Base-by-base conservation (phyloP, 2,113 vertebrate species). In the Athene noctua region DNA sequence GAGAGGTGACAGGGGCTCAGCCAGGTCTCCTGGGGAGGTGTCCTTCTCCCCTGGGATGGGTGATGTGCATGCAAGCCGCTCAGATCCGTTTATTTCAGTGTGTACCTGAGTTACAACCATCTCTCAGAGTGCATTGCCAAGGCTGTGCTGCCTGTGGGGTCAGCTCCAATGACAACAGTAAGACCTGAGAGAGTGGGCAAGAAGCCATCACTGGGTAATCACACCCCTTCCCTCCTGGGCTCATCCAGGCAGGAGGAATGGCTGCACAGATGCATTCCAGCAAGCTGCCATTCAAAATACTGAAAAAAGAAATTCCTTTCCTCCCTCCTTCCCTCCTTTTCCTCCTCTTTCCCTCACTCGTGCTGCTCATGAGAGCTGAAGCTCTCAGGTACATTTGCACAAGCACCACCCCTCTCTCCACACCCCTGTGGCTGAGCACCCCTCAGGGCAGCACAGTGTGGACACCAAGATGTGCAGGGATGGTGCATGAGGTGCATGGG, bases 21-120 rank as follows among this genome's bases (percentile, higher is more conserved):
- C 13, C 67, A 57, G 51, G 29, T 66, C 15, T 83, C 61, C 89
- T 65, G 55, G 46, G 46, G 40, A 79, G 55, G 8, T 49, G 26
- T 36, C n/a, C 67, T 82, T 6, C 11, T 59, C 6, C 32, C 20
- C 23, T 61, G 91, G 51, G 46, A 59, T 1, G 2, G 51, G 36
- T 7, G 68, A 71, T 30, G 42, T 16, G 30, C 30, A 27, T 1
- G 2, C 0, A 0, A 79, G 54, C 25, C 17, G 2, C 66, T 67
- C 0, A 0, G 66, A 68, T 20, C 38, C 0, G 0, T 25, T 49
- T 52, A 25, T 68, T 78, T 70, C 51, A 25, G 38, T 23, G 27
- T 6, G 11, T 51, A 19, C 11, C 65, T n/a, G 47, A 42, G 14
- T 70, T 13, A 49, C 44, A 74, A 29, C 1, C 2, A 4, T 26